A percentile compares a stretch with the other conserved stretches of the same genome.
These are phyloP conservation scores for Diarsia mendica DNA, from an alignment of 2,888 invertebrate species.

Conservation along the genomic window DNA sequence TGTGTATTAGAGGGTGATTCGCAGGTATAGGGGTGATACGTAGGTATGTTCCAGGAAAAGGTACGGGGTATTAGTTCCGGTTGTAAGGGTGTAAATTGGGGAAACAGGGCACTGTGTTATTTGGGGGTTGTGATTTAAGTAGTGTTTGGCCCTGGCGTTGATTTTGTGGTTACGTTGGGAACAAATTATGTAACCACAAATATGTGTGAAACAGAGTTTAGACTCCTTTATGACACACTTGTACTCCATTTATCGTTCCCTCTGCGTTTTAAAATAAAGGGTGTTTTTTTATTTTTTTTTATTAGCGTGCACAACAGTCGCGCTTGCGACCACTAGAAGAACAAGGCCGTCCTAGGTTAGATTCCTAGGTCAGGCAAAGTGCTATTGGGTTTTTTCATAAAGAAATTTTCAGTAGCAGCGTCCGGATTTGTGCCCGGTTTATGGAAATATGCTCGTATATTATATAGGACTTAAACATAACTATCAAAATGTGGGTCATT, in stretches of 20 bases:
- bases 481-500: too few relatives aligned
- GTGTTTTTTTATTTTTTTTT: background rate
- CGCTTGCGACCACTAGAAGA: too few relatives aligned
- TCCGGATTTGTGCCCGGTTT: too few relatives aligned
- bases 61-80: slow-evolving; percentile 46
- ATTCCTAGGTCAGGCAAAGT: too few relatives aligned
- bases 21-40: slow-evolving; percentile 15
- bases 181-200: background rate
- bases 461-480: too few relatives aligned
- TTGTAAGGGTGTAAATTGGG: slow-evolving; percentile 54
- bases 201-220: background rate
- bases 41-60: slow-evolving; percentile 39
- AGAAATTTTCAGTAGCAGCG: too few relatives aligned
- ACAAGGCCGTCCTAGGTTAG: too few relatives aligned
- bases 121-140: slow-evolving; percentile 20
- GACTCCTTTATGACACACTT: background rate
- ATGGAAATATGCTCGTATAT: too few relatives aligned
- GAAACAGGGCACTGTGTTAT: slow-evolving; percentile 33
- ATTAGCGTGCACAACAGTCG: background rate
- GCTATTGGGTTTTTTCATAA: too few relatives aligned
- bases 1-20: slow-evolving; percentile 9
- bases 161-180: background rate
- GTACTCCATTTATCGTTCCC: background rate
- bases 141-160: background rate
- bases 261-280: background rate